Evolutionary conservation across 2,797 vertebrate genomes (phyloP).

Genomic region (Cuniculus paca): DNA sequence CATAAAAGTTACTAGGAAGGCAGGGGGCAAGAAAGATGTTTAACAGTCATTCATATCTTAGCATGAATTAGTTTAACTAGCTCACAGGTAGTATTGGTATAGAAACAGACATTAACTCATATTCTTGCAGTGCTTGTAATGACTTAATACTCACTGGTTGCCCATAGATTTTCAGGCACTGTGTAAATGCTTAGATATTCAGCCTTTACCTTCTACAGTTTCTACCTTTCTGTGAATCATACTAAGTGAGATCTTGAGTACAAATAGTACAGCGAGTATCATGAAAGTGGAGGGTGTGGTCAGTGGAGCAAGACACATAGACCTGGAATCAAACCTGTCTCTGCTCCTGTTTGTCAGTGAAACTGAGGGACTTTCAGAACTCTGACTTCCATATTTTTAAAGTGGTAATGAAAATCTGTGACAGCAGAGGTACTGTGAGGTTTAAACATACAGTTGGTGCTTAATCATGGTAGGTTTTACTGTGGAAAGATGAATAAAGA

Average conservation of each 20-base stretch:
- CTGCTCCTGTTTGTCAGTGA: not conserved
- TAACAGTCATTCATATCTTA: conserved; percentile 64
- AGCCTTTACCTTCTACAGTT: not conserved
- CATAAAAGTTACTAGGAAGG: conserved; percentile 11
- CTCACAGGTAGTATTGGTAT: not conserved
- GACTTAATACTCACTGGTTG: conserved; percentile 12
- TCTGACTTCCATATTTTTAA: not conserved
- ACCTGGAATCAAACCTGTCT: not conserved
- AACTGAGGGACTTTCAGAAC: not conserved
- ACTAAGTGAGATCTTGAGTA: not conserved
- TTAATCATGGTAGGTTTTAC: not conserved
- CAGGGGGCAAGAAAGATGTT: not conserved
- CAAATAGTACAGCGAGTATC: not conserved
- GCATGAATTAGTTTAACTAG: conserved; percentile 51
- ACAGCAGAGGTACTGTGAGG: not conserved
- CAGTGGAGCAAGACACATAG: not conserved
- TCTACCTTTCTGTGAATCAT: not conserved
- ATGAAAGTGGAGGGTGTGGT: not conserved
- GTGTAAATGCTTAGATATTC: not conserved
- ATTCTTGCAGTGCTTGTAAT: not conserved
- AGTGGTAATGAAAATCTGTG: not conserved
- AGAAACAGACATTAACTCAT: not conserved
- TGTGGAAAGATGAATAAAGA: not conserved
- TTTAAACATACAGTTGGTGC: not conserved
- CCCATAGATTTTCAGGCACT: not conserved